A percentile compares a stretch with the other conserved stretches of the same genome.
Conservation (phyloP, 2,113 vertebrate genomes). For the Odocoileus hemionus region DNA sequence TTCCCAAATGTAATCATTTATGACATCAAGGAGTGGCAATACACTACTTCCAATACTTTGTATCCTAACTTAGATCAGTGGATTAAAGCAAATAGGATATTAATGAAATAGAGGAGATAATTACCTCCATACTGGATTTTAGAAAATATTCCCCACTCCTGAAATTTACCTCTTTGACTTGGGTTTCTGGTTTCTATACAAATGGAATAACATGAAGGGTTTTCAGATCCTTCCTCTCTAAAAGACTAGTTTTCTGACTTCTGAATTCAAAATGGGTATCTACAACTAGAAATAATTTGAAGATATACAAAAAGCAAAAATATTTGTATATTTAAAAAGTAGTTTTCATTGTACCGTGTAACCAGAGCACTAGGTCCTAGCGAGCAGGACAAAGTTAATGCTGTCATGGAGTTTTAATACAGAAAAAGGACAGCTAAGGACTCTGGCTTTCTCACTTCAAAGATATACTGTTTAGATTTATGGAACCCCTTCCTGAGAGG, state of each 20-base stretch:
- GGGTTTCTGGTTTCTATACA: not conserved
- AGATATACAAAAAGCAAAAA: not conserved
- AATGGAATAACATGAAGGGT: not conserved
- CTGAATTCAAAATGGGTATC: not conserved
- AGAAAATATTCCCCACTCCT: not conserved
- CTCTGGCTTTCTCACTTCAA: not conserved
- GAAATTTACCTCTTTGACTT: not conserved
- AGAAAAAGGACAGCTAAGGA: not conserved
- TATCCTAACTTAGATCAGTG: not conserved
- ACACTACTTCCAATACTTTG: not conserved
- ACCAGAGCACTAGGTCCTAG: not conserved
- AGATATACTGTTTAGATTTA: not conserved
- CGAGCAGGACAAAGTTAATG: not conserved
- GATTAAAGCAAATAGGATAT: not conserved
- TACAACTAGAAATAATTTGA: not conserved
- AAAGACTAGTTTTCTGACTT: not conserved
- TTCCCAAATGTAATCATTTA: not conserved
- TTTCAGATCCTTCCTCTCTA: not conserved
- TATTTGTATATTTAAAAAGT: not conserved
- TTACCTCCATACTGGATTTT: not conserved
- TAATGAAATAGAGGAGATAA: not conserved
- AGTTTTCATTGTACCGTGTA: not conserved
- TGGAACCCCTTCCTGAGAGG: not conserved
- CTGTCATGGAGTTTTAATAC: not conserved
- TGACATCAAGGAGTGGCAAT: not conserved